Conservation (phyloP, 2,113 vertebrate species). For the Anseranas semipalmata region DNA sequence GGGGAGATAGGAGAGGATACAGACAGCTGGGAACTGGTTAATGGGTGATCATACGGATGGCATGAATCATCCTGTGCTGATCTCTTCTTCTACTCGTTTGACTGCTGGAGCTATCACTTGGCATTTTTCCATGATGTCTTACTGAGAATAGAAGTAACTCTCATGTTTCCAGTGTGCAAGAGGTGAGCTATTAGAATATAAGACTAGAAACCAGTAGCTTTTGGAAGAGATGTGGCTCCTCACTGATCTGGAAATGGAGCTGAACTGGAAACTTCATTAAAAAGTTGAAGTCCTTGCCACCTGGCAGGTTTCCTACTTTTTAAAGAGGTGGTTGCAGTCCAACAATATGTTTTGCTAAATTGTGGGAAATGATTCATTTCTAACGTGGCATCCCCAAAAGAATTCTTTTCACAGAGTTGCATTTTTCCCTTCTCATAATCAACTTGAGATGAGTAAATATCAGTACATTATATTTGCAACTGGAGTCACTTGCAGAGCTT, state of each 20-base stretch:
- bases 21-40: neutral
- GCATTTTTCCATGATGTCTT: neutral
- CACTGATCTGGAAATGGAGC: neutral
- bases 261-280: neutral
- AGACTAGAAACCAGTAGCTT: neutral
- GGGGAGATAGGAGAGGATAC: neutral
- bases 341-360: neutral
- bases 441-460: neutral
- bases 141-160: neutral
- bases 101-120: neutral
- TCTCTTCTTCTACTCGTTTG: neutral
- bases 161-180: neutral
- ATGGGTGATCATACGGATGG: neutral
- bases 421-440: neutral
- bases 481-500: neutral
- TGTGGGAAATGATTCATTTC: neutral
- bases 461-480: neutral
- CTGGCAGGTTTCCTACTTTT: conserved; percentile 1
- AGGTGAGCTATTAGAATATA: neutral
- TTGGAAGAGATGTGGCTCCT: neutral
- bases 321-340: neutral
- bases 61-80: neutral
- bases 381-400: neutral
- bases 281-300: neutral
- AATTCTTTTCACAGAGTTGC: neutral